Conservation (phyloP, 2,888 invertebrate species). For the Prosapia bicincta region DNA sequence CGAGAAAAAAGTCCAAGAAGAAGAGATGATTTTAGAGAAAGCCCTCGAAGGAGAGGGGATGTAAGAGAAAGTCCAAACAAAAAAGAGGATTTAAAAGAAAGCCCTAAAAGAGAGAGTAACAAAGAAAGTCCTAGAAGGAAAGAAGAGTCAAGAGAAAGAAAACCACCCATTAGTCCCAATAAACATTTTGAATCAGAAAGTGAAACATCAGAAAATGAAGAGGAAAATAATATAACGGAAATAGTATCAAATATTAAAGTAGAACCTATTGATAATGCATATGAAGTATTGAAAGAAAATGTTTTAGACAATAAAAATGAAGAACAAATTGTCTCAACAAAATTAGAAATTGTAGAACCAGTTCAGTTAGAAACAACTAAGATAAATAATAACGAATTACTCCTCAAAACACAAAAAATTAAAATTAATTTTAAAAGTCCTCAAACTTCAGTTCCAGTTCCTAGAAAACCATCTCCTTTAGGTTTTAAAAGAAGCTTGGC, state of each 20-base stretch:
- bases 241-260: not conserved
- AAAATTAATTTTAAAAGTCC: not conserved
- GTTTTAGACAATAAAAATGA: not conserved
- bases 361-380: not conserved
- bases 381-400: not conserved
- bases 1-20: slow-evolving; percentile 24
- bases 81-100: not conserved
- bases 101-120: not conserved
- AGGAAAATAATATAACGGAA: not conserved
- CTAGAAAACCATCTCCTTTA: slow-evolving; percentile 23
- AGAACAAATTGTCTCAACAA: not conserved
- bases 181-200: not conserved
- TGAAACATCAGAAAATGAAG: not conserved
- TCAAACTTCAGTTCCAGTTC: not conserved
- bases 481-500: slow-evolving; percentile 46
- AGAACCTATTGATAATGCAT: not conserved
- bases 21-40: slow-evolving; percentile 29
- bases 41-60: slow-evolving; percentile 27
- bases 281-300: not conserved
- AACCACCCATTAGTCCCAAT: not conserved
- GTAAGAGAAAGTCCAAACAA: not conserved
- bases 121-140: not conserved
- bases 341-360: not conserved
- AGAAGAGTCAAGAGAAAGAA: not conserved
- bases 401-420: not conserved